Percentiles rank a stretch among this genome's conserved stretches.
Evolutionary conservation across 2,113 vertebrate genomes (phyloP).

Genomic region (Corythornis madagascariensis): DNA sequence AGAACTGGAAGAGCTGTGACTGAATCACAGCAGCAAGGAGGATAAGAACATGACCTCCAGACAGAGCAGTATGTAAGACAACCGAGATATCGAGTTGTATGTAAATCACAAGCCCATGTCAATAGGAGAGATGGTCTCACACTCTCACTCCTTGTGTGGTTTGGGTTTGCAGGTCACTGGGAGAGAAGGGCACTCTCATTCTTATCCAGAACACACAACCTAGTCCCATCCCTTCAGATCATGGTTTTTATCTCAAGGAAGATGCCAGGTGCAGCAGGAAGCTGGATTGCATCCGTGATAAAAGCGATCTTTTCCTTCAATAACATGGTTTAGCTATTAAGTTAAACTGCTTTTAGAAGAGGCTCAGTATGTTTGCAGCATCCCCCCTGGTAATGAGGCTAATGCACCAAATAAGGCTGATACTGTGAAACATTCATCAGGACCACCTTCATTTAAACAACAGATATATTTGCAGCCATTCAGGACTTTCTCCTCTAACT

Average conservation of each 20-base stretch:
- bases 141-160: background rate
- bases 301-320: constrained; percentile 28
- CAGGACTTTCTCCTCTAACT: background rate
- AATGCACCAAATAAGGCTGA: background rate
- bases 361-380: background rate
- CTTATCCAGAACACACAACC: accelerated
- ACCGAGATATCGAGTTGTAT: accelerated
- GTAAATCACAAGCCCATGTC: background rate
- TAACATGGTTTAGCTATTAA: constrained; percentile 33
- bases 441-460: background rate
- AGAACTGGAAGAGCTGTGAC: background rate
- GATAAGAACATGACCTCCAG: background rate
- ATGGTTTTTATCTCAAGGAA: background rate
- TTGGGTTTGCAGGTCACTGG: background rate
- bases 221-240: background rate
- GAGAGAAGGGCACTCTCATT: background rate
- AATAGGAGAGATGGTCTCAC: background rate
- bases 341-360: constrained; percentile 19
- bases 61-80: background rate
- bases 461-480: background rate
- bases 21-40: background rate
- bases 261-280: constrained; percentile 25
- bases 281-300: background rate
- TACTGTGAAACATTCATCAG: background rate
- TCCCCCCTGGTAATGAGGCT: background rate